These are phyloP conservation scores for Lycocorax pyrrhopterus DNA, from an alignment of 2,113 vertebrate species.

Conservation along the genomic window DNA sequence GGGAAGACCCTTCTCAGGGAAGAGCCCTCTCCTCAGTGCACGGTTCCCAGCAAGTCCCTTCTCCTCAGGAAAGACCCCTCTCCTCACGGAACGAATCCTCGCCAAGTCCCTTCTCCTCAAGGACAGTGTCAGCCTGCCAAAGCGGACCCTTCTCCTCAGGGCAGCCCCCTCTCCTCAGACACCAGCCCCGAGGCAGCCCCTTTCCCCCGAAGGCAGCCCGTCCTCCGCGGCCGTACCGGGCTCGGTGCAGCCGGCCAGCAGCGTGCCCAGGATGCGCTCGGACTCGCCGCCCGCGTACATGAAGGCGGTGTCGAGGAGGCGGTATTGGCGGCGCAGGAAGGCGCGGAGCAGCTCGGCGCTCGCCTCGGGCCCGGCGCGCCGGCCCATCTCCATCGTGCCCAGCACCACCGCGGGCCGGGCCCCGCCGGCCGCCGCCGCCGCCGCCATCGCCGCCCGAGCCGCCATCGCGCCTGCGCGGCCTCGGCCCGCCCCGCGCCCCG, in stretches of 20 bases:
- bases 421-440: background rate
- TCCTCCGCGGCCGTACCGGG: background rate
- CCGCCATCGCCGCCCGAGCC: background rate
- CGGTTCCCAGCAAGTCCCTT: background rate
- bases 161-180: background rate
- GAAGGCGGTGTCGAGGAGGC: slow-evolving; percentile 83
- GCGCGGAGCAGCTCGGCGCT: slow-evolving; percentile 75
- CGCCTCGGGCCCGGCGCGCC: slow-evolving; percentile 71
- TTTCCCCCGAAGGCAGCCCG: background rate
- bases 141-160: background rate
- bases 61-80: background rate
- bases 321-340: slow-evolving; percentile 78
- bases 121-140: background rate
- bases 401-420: slow-evolving; percentile 74
- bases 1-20: too few relatives aligned
- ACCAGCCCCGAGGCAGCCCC: background rate
- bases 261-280: slow-evolving; percentile 81
- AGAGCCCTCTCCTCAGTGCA: background rate
- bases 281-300: slow-evolving; percentile 87
- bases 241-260: slow-evolving; percentile 69
- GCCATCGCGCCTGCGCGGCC: background rate
- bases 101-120: background rate
- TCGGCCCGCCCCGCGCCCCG: background rate
- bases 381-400: slow-evolving; percentile 88
- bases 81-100: background rate